Evolutionary conservation across 2,797 vertebrate species (phyloP).

Genomic region (Sebastes alutus): DNA sequence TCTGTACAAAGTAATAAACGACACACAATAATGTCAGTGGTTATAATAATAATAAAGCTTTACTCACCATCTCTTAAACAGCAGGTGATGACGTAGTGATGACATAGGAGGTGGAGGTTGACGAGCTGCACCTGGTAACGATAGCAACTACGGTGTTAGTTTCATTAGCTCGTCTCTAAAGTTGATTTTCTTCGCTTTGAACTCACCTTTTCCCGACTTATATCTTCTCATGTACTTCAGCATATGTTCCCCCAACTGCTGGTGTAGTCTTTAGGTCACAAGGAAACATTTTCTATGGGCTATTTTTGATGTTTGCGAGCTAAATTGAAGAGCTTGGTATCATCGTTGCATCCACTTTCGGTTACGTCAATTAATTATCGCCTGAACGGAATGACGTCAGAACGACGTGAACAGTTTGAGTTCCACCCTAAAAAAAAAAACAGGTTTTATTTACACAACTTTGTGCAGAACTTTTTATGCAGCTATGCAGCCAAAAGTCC

Average conservation of each 20-base stretch:
- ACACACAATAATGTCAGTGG: neutral
- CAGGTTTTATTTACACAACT: neutral
- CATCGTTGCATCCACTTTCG: neutral
- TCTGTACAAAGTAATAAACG: neutral
- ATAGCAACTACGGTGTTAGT: neutral
- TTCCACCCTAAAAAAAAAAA: neutral
- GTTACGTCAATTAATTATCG: neutral
- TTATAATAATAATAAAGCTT: neutral
- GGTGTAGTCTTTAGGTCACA: neutral
- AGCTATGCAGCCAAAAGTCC: accelerated
- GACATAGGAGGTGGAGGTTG: neutral
- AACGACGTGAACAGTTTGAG: neutral
- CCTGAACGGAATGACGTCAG: neutral
- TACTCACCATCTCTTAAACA: neutral
- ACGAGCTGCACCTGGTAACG: neutral
- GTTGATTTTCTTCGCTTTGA: neutral
- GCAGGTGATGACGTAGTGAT: neutral
- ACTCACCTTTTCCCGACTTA: neutral
- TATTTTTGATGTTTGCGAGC: neutral
- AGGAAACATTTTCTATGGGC: neutral
- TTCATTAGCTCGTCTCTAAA: neutral
- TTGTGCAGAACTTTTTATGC: neutral
- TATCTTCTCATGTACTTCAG: neutral
- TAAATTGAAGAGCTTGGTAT: neutral
- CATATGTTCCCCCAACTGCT: neutral